Base-by-base conservation (phyloP, 2,888 invertebrate species). In the Tipula lateralis region DNA sequence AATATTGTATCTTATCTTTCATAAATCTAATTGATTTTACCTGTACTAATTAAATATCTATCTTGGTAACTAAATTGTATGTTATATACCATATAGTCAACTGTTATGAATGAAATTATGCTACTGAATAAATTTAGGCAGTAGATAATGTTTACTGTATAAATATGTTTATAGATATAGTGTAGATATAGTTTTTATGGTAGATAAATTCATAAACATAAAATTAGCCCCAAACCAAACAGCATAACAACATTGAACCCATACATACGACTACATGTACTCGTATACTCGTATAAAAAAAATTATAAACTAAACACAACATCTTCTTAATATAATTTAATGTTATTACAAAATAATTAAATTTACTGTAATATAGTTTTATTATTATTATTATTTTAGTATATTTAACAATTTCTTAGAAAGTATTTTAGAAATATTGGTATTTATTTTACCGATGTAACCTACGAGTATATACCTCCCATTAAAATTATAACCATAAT, bases 271-370 rank as follows among this genome's bases (percentile, higher is more conserved):
- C 4, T 16, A 44, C 16, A 44, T 44, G 16, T 44, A 44, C n/a
- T n/a, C 0, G 44, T 44, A 66, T 66, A 66, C 24, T 66, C 24
- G n/a, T n/a, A n/a, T n/a, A n/a, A n/a, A n/a, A n/a, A n/a, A n/a
- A n/a, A n/a, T n/a, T n/a, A n/a, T n/a, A n/a, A n/a, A n/a, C 7
- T 2, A 66, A 24, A 66, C 66, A 66, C 7, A 66, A 66, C 66
- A 66, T 24, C 66, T 66, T 24, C 6, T 24, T 24, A 19, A 66
- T 66, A 66, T 66, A 66, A 66, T 66, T 66, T 66, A 66, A 66
- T 66, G 66, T 66, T 66, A 66, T 66, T 66, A 66, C 66, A 66
- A 66, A 66, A 66, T 66, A 66, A 66, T 66, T 24, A 24, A 66
- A 66, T 66, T 24, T 66, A 9, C 24, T 24, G 24, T 24, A 66